Percentiles rank a stretch among this genome's conserved stretches.
Evolutionary conservation across 2,888 invertebrate genomes (phyloP).

Genomic region (Tribolium freemani): DNA sequence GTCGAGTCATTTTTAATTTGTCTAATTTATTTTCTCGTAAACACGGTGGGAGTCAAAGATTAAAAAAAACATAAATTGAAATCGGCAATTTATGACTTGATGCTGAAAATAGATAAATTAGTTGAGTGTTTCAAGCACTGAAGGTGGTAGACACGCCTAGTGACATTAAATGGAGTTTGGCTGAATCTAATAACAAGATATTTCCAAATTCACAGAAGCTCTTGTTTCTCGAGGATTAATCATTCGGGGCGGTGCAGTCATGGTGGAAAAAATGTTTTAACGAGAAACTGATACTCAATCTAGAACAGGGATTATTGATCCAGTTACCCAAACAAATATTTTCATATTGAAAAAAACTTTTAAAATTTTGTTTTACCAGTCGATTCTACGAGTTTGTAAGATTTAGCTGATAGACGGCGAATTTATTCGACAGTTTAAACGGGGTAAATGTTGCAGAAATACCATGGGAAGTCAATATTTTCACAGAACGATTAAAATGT

Average conservation of each 20-base stretch:
- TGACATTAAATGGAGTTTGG: neutral
- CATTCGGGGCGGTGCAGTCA: neutral
- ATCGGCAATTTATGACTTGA: neutral
- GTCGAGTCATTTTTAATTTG: conserved; percentile 34
- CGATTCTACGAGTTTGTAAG: too few species aligned
- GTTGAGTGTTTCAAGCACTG: neutral
- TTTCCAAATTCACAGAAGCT: neutral
- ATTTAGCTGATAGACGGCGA: neutral
- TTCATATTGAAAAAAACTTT: too few species aligned
- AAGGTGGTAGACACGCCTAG: neutral
- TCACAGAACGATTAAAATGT: neutral
- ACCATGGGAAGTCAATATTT: neutral
- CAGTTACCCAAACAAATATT: too few species aligned
- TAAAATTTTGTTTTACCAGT: too few species aligned
- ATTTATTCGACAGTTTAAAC: neutral
- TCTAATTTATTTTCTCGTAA: neutral
- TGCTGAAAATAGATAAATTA: neutral
- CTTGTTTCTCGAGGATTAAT: neutral
- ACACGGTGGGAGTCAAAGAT: neutral
- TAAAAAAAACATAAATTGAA: neutral
- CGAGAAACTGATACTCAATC: neutral
- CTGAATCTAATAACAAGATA: neutral
- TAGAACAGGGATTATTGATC: neutral
- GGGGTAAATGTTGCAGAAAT: neutral
- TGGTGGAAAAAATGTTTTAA: neutral